Percentiles rank a stretch among this genome's conserved stretches.
Conservation (phyloP, 2,113 vertebrate species). For the Penelope pileata region DNA sequence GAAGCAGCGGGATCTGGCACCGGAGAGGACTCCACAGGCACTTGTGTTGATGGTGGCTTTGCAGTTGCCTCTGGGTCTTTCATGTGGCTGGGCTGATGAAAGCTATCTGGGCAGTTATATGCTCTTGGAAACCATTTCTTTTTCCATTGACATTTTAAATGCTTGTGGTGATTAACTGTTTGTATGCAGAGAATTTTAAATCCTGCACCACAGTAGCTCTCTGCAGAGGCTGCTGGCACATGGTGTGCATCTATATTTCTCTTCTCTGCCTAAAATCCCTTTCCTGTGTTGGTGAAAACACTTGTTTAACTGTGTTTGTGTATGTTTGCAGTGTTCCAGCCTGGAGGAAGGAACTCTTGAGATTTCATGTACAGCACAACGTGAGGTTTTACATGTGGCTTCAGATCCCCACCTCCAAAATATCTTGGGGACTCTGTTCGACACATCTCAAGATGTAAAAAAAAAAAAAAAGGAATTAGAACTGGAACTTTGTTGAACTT, state of each 20-base stretch:
- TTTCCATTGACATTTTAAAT: conserved; percentile 78
- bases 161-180: conserved; percentile 77
- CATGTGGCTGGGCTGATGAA: conserved; percentile 60
- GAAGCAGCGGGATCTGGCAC: conserved; percentile 68
- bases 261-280: conserved; percentile 36
- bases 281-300: neutral
- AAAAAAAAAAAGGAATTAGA: neutral
- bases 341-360: neutral
- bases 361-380: accelerated
- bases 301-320: neutral
- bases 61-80: conserved; percentile 78
- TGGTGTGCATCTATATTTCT: conserved; percentile 17
- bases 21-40: conserved; percentile 71
- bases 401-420: neutral
- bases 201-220: conserved; percentile 29
- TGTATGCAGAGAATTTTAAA: conserved; percentile 76
- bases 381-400: neutral
- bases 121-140: conserved; percentile 75
- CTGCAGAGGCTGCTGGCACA: conserved; percentile 52
- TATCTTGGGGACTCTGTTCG: neutral
- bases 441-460: neutral
- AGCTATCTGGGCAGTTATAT: conserved; percentile 61
- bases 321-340: neutral
- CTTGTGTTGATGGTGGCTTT: conserved; percentile 72
- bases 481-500: neutral